Conservation (phyloP, 1,140 invertebrate species). For the Heterodera carotae region DNA sequence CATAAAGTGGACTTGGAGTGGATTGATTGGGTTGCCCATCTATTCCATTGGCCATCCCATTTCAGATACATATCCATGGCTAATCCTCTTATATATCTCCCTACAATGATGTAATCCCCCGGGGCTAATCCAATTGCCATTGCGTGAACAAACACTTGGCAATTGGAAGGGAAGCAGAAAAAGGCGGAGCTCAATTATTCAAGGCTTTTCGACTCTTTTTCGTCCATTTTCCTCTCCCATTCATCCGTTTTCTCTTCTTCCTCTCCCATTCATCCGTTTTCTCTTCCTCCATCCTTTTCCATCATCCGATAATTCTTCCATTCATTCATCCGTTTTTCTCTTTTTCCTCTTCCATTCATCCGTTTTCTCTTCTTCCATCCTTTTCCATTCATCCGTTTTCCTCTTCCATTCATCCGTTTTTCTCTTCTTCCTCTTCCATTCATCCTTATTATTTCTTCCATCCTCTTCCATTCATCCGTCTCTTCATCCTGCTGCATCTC, state of each 20-base stretch:
- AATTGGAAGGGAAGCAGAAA: not conserved
- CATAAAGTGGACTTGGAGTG: not conserved
- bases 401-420: not conserved
- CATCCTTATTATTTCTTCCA: not conserved
- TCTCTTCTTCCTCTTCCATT: not conserved
- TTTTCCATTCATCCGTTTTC: not conserved
- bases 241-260: not conserved
- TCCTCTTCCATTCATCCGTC: not conserved
- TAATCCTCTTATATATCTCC: not conserved
- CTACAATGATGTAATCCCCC: not conserved
- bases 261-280: not conserved
- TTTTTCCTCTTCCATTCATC: no score
- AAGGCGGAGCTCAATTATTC: not conserved
- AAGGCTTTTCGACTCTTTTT: not conserved
- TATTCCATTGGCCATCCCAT: not conserved
- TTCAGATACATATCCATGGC: conserved; percentile 3
- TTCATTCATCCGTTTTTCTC: no score
- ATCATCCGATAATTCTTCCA: no score
- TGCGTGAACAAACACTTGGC: conserved; percentile 6
- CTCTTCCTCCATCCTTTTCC: not conserved
- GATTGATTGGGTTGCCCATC: not conserved
- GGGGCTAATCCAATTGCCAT: not conserved
- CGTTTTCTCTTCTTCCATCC: no score
- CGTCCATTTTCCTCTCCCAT: not conserved
- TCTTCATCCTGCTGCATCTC: not conserved